Percentiles rank a stretch among this genome's conserved stretches.
Conservation (phyloP, 2,113 vertebrate genomes). For the Atractosteus spatula region DNA sequence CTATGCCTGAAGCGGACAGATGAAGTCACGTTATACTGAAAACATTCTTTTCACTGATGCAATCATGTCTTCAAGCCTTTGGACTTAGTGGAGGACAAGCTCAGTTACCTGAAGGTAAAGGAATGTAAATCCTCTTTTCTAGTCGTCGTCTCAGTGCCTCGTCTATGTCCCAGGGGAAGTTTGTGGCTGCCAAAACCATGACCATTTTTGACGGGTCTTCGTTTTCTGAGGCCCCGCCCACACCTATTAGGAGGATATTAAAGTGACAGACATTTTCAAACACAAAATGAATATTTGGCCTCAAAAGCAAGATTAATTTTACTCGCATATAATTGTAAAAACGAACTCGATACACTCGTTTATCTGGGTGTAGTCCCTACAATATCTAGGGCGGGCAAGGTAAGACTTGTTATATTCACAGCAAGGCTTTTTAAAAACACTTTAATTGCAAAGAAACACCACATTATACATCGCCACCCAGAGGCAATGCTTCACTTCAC, state of each 20-base stretch:
- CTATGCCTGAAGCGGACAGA: not conserved
- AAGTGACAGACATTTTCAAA: not conserved
- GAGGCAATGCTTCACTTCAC: too few relatives aligned
- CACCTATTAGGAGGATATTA: constrained; percentile 63
- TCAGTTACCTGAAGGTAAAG: constrained; percentile 85
- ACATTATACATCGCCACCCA: too few relatives aligned
- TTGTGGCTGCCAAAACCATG: constrained; percentile 96
- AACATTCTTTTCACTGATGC: not conserved
- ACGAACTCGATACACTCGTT: too few relatives aligned
- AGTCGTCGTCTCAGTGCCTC: constrained; percentile 90
- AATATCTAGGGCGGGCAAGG: too few relatives aligned
- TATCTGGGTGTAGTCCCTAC: too few relatives aligned
- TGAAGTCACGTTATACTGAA: not conserved
- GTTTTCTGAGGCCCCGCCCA: constrained; percentile 88
- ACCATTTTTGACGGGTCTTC: constrained; percentile 98
- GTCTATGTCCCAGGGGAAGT: constrained; percentile 98
- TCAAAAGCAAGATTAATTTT: not conserved
- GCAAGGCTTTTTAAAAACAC: too few relatives aligned
- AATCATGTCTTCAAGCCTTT: constrained; percentile 13
- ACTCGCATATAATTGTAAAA: not conserved
- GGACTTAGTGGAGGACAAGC: not conserved
- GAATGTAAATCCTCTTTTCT: constrained; percentile 98
- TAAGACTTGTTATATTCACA: too few relatives aligned
- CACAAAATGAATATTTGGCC: not conserved
- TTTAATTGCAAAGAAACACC: too few relatives aligned